Conservation (phyloP, 2,888 invertebrate genomes). For the Dorcus parallelipipedus region DNA sequence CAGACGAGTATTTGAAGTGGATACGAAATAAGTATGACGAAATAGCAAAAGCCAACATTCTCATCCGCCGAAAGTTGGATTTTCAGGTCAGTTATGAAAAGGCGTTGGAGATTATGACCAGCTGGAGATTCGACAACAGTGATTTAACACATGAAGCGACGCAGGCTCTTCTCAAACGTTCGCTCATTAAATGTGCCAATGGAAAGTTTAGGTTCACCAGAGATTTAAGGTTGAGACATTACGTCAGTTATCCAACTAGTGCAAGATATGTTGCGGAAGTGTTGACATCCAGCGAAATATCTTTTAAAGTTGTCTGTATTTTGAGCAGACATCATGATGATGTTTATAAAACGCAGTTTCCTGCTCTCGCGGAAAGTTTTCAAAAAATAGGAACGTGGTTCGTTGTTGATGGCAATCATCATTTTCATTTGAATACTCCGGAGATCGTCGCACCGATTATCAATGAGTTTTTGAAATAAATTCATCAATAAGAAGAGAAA, state of each 20-base stretch:
- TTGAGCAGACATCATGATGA: background rate
- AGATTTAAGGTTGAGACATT: conserved; percentile 36
- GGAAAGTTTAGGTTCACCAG: conserved; percentile 41
- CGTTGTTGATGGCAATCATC: conserved; percentile 14
- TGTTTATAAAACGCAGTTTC: background rate
- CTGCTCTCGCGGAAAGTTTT: conserved; percentile 4
- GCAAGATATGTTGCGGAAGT: conserved; percentile 12
- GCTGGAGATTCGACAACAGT: conserved; percentile 5
- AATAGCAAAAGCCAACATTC: conserved; percentile 35
- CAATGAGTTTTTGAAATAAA: conserved; percentile 8
- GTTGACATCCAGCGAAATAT: conserved; percentile 5
- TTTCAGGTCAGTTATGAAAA: conserved; percentile 7
- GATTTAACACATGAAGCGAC: conserved; percentile 33
- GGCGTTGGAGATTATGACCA: conserved; percentile 8
- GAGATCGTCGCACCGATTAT: conserved; percentile 8
- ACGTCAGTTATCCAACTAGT: conserved; percentile 12
- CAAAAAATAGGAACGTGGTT: conserved; percentile 8
- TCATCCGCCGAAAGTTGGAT: background rate
- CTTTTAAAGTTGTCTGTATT: conserved; percentile 11
- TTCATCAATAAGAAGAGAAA: too few relatives aligned
- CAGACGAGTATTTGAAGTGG: conserved; percentile 23
- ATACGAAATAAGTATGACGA: conserved; percentile 42
- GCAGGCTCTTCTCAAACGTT: conserved; percentile 36
- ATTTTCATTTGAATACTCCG: conserved; percentile 14
- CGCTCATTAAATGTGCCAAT: conserved; percentile 32